Base-by-base conservation (phyloP, 35 echinoderm and acorn worm species). In the Apostichopus japonicus region DNA sequence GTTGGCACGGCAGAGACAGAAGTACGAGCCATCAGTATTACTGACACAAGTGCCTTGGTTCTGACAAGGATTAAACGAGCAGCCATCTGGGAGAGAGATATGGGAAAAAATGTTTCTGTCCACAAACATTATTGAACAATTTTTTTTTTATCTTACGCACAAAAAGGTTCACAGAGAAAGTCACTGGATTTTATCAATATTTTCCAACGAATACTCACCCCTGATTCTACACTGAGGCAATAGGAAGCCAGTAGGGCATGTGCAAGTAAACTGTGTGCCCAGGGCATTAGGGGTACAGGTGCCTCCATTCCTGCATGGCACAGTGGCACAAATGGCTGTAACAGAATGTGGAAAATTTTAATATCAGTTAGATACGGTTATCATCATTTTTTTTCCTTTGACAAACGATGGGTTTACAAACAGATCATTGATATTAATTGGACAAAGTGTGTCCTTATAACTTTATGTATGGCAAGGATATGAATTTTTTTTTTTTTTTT, bases 281-380 rank as follows among this genome's bases (percentile, higher is more conserved):
- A 21, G 71, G 62, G 52, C 55, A 62, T 52, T 71, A 25, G 88
- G 80, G 44, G 87, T 97, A 61, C 96, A 97, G 0, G 96, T 94
- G 9, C 96, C 96, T 23, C 93, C 96, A 87, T 97, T 97, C n/a
- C 92, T 58, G 67, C 96, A 97, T 5, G 96, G 96, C 23, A 71
- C 67, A 63, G 77, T 87, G 52, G 80, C 96, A 95, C 24, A 97
- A 71, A 79, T 97, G 79, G 82, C 92, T 93, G 90, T 61, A 61
- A 61, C 8, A 61, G 57, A 78, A 78, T 24, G 21, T 78, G 77
- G 17, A 9, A 78, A 44, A 44, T 3, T 44, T 44, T 44, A 44
- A 44, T 44, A 44, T 44, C 33, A 44, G 33, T 44, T 78, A 78
- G 0, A 23, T 78, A 23, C 8, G 3, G 21, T 78, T 13, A 0